These are phyloP conservation scores for Pelmatolapia mariae DNA, from an alignment of 2,113 vertebrate genomes.

Conservation along the genomic window DNA sequence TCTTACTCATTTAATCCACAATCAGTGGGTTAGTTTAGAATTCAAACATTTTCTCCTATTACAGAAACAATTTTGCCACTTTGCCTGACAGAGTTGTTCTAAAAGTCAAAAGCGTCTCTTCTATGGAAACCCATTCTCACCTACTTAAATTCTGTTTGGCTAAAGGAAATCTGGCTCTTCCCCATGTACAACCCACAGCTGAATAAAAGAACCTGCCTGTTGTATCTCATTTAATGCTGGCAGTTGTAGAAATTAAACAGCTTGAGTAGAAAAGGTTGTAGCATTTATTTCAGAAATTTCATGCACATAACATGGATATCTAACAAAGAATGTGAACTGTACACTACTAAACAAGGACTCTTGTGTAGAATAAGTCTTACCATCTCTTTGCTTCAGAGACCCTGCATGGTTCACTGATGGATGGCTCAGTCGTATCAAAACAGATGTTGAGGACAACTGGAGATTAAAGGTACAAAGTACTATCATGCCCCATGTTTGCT, in stretches of 20 bases:
- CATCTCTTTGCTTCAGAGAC: slow-evolving; percentile 75
- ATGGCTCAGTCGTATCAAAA: slow-evolving; percentile 91
- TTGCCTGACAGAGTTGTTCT: neutral
- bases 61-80: neutral
- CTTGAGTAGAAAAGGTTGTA: neutral
- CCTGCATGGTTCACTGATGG: slow-evolving; percentile 83
- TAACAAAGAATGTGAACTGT: neutral
- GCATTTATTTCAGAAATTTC: neutral
- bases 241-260: neutral
- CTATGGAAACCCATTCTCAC: neutral
- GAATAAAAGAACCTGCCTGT: neutral
- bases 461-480: slow-evolving; percentile 87
- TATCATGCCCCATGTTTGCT: neutral
- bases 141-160: neutral
- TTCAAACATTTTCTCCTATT: neutral
- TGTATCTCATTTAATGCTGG: neutral
- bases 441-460: slow-evolving; percentile 89
- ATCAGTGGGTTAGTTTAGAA: neutral
- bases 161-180: neutral
- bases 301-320: fast-evolving
- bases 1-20: neutral
- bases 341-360: neutral
- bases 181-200: fast-evolving
- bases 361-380: neutral
- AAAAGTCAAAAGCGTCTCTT: neutral